Conservation (phyloP, 1,140 invertebrate species). For the Drosophila fuyamai region DNA sequence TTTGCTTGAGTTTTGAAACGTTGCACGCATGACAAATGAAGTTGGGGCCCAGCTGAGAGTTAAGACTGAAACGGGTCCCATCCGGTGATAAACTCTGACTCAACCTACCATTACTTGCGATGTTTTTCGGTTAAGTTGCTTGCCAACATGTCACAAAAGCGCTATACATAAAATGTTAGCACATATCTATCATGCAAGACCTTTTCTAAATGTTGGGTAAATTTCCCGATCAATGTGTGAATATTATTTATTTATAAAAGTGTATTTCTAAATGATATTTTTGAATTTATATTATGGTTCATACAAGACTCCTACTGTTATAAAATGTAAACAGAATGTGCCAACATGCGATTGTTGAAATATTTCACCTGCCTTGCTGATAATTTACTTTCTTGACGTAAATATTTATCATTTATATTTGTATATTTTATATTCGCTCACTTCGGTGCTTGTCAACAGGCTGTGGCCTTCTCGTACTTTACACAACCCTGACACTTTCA, state of each 20-base stretch:
- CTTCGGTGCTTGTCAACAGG: conserved; percentile 19
- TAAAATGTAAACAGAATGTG: conserved; percentile 43
- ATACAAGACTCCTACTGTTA: conserved; percentile 2
- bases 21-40: conserved; percentile 65
- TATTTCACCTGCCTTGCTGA: conserved; percentile 41
- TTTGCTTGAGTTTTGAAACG: conserved; percentile 31
- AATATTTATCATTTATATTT: conserved; percentile 54
- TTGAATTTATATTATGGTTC: conserved; percentile 4
- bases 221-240: background rate
- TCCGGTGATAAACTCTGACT: conserved; percentile 36
- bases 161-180: background rate
- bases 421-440: conserved; percentile 20
- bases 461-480: background rate
- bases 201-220: background rate
- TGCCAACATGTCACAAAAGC: conserved; percentile 20
- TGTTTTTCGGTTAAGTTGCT: conserved; percentile 1
- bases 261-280: background rate
- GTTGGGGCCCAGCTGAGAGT: conserved; percentile 28
- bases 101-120: conserved; percentile 11
- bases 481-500: conserved; percentile 5
- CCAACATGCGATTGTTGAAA: conserved; percentile 49
- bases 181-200: background rate
- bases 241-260: background rate
- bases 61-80: conserved; percentile 21
- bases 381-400: conserved; percentile 34